phyloP scores from a whole-genome alignment of 1,140 invertebrate genomes.

The Eubasilissa regina region DNA sequence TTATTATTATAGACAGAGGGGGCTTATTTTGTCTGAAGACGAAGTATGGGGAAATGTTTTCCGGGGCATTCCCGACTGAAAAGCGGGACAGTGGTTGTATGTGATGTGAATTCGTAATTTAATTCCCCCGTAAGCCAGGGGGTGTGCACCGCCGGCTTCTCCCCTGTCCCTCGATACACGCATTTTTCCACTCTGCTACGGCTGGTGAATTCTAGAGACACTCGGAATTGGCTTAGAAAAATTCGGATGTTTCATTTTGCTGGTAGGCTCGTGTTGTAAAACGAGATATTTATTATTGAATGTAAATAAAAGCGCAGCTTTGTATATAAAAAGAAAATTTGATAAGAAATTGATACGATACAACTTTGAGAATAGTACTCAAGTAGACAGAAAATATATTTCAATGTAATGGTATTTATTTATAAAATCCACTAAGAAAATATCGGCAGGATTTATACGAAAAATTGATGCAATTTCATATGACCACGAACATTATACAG shows the following conservation, averaged over 20 bases:
- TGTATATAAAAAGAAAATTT: no score
- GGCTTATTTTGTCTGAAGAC: conserved; percentile 12
- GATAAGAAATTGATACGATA: no score
- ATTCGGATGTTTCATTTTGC: conserved; percentile 2
- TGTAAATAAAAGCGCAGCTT: no score
- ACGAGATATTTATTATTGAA: no score
- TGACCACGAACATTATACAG: no score
- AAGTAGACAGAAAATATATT: no score
- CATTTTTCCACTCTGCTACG: conserved; percentile 33
- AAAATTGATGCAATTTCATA: no score
- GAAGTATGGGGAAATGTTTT: conserved; percentile 15
- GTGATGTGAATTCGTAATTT: conserved; percentile 39
- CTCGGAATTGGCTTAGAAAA: conserved; percentile 33
- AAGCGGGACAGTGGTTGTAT: conserved; percentile 30
- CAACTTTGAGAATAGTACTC: no score
- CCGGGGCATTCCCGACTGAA: conserved; percentile 30
- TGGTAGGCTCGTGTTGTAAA: not conserved
- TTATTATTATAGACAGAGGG: not conserved
- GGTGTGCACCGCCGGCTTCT: not conserved
- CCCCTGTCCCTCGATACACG: conserved; percentile 14
- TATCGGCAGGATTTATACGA: no score
- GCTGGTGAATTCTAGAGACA: conserved; percentile 6
- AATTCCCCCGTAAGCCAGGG: conserved; percentile 10
- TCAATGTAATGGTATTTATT: no score
- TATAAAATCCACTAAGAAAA: no score